Evolutionary conservation across 2,113 vertebrate species (phyloP).

Genomic region (Thinocorus orbignyianus): DNA sequence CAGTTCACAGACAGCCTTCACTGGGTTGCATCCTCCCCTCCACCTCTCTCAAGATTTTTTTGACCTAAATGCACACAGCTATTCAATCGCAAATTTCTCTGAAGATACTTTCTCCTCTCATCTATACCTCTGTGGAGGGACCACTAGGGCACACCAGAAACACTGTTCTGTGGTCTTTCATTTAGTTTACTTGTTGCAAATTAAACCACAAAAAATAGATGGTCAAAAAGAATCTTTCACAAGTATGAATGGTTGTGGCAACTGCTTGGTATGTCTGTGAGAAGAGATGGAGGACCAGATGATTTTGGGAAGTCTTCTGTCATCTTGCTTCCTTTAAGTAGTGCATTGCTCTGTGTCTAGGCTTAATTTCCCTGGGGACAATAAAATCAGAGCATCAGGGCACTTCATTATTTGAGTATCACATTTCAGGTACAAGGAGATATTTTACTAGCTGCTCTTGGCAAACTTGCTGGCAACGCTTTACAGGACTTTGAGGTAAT

Average conservation of each 20-base stretch:
- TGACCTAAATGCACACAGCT: rapidly evolving
- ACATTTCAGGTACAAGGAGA: neutral
- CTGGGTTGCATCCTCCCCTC: neutral
- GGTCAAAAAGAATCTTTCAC: neutral
- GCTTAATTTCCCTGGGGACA: neutral
- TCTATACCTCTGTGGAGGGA: neutral
- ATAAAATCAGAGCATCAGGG: neutral
- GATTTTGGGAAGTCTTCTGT: neutral
- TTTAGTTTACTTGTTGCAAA: neutral
- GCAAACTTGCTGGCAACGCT: neutral
- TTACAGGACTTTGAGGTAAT: neutral
- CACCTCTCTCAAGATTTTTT: neutral
- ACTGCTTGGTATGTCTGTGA: neutral
- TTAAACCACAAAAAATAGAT: neutral
- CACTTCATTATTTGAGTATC: neutral
- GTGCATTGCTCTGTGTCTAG: neutral
- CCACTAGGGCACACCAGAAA: neutral
- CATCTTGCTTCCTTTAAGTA: neutral
- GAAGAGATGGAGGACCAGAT: neutral
- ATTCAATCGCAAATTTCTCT: neutral
- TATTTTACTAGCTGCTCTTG: neutral
- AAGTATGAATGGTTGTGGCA: neutral
- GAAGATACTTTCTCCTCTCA: neutral
- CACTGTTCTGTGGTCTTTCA: too few species aligned
- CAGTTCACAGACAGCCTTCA: neutral